phyloP scores from a whole-genome alignment of 2,113 vertebrate genomes.

The Brachypteracias leptosomus region DNA sequence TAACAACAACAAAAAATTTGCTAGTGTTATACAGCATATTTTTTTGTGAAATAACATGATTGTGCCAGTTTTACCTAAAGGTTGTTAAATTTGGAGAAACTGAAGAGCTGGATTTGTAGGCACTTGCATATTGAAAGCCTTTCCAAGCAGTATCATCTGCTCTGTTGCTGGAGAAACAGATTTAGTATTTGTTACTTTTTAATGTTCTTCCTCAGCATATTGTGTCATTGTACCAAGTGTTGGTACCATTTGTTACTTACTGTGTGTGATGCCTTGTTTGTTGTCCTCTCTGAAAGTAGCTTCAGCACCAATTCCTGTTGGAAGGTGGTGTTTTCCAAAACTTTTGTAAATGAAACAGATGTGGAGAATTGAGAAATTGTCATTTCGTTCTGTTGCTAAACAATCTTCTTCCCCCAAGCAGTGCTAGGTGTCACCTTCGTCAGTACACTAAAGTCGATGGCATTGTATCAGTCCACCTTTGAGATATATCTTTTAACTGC shows the following conservation, averaged over 20 bases:
- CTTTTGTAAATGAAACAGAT: neutral
- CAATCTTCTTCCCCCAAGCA: neutral
- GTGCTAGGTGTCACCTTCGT: rapidly evolving
- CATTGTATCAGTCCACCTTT: neutral
- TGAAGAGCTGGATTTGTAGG: neutral
- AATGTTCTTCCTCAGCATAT: neutral
- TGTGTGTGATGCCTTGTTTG: neutral
- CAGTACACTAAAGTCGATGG: neutral
- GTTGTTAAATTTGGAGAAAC: neutral
- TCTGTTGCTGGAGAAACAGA: neutral
- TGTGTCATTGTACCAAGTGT: neutral
- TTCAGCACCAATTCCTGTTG: neutral
- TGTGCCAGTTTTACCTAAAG: neutral
- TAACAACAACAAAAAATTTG: neutral
- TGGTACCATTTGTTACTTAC: neutral
- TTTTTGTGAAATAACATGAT: neutral
- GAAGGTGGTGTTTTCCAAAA: neutral
- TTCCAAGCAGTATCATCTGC: neutral
- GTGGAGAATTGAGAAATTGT: neutral
- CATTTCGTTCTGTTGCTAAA: neutral
- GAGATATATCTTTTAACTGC: neutral
- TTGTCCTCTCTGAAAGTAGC: neutral
- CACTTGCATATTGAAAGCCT: neutral
- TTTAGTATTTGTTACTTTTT: neutral
- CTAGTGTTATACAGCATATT: neutral